These are phyloP conservation scores for Podiceps cristatus DNA, from an alignment of 2,113 vertebrate species.

Conservation along the genomic window DNA sequence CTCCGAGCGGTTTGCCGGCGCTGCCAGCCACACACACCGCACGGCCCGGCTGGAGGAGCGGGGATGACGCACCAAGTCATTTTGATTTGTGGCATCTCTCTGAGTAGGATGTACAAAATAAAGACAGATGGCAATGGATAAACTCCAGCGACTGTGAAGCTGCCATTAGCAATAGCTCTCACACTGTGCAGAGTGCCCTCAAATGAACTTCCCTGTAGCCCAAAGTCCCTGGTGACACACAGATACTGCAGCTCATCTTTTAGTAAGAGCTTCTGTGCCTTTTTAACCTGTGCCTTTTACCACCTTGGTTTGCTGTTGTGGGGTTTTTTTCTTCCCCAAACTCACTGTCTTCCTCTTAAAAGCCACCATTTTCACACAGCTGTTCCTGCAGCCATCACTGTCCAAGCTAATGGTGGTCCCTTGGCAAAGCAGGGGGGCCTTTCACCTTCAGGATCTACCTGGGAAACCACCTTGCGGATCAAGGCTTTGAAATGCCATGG, in stretches of 20 bases:
- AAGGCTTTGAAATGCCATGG: neutral
- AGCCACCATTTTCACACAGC: neutral
- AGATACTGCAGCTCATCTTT: neutral
- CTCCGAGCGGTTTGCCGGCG: accelerated
- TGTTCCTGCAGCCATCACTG: neutral
- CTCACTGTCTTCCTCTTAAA: neutral
- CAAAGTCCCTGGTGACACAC: neutral
- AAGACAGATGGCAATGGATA: conserved; percentile 54
- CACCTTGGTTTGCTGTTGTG: neutral
- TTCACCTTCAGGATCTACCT: neutral
- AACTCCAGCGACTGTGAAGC: neutral
- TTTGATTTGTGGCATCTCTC: conserved; percentile 58
- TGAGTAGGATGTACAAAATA: conserved; percentile 31
- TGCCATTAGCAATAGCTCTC: neutral
- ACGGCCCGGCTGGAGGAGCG: neutral
- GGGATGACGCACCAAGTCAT: conserved; percentile 44
- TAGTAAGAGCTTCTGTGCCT: neutral
- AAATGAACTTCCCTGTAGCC: conserved; percentile 20
- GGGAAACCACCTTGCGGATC: neutral
- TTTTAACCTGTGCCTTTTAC: neutral
- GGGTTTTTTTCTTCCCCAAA: neutral
- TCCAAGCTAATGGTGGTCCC: neutral
- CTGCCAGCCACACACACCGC: neutral
- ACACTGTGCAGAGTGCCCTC: neutral
- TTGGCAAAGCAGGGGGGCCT: neutral